phyloP scores from a whole-genome alignment of 1,140 invertebrate genomes.

The Lutraria rhynchaena region DNA sequence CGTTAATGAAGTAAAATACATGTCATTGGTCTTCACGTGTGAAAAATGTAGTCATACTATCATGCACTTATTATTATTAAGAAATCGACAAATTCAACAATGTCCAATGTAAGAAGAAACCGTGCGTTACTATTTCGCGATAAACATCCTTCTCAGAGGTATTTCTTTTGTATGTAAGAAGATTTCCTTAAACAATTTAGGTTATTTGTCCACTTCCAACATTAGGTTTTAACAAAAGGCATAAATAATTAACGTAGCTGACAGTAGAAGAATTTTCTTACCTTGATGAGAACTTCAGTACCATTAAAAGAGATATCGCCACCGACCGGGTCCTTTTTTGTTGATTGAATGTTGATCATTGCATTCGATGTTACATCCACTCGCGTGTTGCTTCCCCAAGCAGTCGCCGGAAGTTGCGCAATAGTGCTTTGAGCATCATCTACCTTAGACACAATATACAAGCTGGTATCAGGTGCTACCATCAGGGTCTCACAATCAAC shows the following conservation, averaged over 20 bases:
- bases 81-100: no score
- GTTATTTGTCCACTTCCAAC: neutral
- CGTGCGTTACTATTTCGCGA: no score
- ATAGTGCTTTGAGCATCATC: conserved; percentile 49
- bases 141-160: neutral
- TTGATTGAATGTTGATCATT: conserved; percentile 46
- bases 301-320: conserved; percentile 71
- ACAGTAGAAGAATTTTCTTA: no score
- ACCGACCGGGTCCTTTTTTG: conserved; percentile 65
- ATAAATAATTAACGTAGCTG: conserved; percentile 53
- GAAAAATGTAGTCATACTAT: no score
- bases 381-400: conserved; percentile 52
- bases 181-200: neutral
- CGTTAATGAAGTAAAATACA: no score
- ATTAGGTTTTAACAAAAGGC: conserved; percentile 44
- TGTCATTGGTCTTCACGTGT: no score
- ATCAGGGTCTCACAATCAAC: conserved; percentile 56
- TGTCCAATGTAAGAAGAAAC: no score
- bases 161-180: conserved; percentile 38
- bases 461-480: conserved; percentile 51
- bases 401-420: conserved; percentile 42
- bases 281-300: conserved; percentile 65
- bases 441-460: conserved; percentile 62
- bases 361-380: conserved; percentile 16
- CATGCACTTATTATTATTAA: no score